phyloP scores from a whole-genome alignment of 2,113 vertebrate species.

The Lophotis ruficrista region DNA sequence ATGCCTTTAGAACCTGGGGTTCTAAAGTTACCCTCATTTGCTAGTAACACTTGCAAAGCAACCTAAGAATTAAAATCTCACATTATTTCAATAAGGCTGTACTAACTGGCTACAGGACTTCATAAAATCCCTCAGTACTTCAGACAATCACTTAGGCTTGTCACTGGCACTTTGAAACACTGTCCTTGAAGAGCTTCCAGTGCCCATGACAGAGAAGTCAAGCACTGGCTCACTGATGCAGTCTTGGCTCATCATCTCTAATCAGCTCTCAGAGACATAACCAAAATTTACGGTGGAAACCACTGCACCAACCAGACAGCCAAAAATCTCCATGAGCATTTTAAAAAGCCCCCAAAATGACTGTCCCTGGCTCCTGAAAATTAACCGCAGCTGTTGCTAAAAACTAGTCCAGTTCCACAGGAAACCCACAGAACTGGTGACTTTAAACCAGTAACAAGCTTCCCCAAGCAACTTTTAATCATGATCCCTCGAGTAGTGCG shows the following conservation, averaged over 20 bases:
- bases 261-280: not conserved
- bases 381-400: conserved; percentile 67
- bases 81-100: not conserved
- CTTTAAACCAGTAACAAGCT: conserved; percentile 5
- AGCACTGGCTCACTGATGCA: not conserved
- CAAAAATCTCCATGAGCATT: not conserved
- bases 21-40: not conserved
- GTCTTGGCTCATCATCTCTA: not conserved
- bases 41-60: not conserved
- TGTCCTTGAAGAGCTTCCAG: not conserved
- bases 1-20: not conserved
- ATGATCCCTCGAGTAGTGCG: not conserved
- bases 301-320: not conserved
- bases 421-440: conserved; percentile 70
- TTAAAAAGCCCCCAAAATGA: conserved; percentile 2
- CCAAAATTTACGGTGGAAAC: conserved; percentile 10
- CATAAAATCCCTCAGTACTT: not conserved
- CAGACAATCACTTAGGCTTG: not conserved
- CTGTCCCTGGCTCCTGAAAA: conserved; percentile 55
- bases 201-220: not conserved
- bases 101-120: not conserved
- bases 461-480: conserved; percentile 53
- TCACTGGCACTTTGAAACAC: not conserved
- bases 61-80: not conserved
- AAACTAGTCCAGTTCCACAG: conserved; percentile 56